Base-by-base conservation (phyloP, 2,888 invertebrate genomes). In the Drosophila picticornis region DNA sequence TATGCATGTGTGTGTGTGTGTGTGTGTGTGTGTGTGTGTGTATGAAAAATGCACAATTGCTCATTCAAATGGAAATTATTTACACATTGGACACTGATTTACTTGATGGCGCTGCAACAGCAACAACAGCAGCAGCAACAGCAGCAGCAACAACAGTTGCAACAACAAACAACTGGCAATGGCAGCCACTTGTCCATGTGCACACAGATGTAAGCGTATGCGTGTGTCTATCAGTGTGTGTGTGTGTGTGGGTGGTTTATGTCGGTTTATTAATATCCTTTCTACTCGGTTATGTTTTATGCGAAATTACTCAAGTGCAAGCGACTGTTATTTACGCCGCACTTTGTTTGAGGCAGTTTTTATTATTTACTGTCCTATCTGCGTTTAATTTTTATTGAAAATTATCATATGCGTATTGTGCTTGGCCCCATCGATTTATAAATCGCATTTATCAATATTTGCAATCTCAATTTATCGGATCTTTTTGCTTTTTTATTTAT, bases 11-110 rank as follows among this genome's bases (percentile, higher is more conserved):
- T 53, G 40, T 71, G 43, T 64, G 52, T 61, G 63, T 77, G 70
- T 83, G 69, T 78, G 75, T 78, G 58, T 76, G 76, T n/a, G n/a
- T n/a, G 52, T 61, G 63, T 77, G 70, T 83, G 69, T 78, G 75
- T 78, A 60, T 76, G 76, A 78, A 79, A 84, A 91, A 89, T 91
- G 91, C 92, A 91, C 91, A 91, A 90, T 90, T 92, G 92, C 88
- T 88, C 90, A 92, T 88, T 91, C 90, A 85, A 82, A 88, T 92
- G 92, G 93, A 92, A 92, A 93, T 93, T 93, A 93, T 92, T 92
- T 91, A 90, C 91, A 91, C 89, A 88, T 90, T 90, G 89, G 89
- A 81, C 88, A 88, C 86, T 88, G 88, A 90, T 84, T 88, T 90
- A 88, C 90, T 88, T 90, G 84, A 84, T 84, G 88, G 77, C 64